Evolutionary conservation across 1,140 invertebrate species (phyloP).

Genomic region (Delia radicum): DNA sequence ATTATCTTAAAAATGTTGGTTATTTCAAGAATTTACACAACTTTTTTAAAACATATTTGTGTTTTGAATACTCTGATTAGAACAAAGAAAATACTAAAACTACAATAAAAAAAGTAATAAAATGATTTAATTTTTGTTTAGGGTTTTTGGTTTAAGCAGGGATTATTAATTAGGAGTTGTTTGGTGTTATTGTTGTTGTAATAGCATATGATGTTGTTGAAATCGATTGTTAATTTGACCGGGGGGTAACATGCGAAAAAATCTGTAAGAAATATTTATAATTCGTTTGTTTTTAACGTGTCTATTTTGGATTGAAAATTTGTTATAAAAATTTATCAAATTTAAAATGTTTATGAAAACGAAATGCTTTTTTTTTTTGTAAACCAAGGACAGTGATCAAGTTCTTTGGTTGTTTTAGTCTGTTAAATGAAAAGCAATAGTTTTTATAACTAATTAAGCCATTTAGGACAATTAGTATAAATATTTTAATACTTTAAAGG

Average conservation of each 20-base stretch:
- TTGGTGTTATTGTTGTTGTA: conserved; percentile 16
- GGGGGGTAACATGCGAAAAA: conserved; percentile 48
- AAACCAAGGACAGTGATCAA: not conserved
- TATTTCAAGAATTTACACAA: too few relatives aligned
- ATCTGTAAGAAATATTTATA: conserved; percentile 34
- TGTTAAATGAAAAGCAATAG: too few relatives aligned
- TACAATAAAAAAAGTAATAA: too few relatives aligned
- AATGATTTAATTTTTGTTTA: too few relatives aligned
- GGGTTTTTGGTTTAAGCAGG: not conserved
- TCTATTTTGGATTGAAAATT: not conserved
- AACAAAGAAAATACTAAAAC: too few relatives aligned
- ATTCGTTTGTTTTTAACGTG: not conserved
- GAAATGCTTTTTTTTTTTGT: not conserved
- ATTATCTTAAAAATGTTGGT: too few relatives aligned
- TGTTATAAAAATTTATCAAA: not conserved
- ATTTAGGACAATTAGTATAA: too few relatives aligned
- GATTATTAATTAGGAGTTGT: not conserved
- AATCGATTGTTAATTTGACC: conserved; percentile 26
- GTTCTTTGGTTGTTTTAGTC: too few relatives aligned
- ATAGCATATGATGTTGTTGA: conserved; percentile 11
- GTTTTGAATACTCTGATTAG: too few relatives aligned
- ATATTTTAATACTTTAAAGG: too few relatives aligned
- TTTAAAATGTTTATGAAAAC: not conserved
- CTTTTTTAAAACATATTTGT: too few relatives aligned
- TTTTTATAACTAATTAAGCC: too few relatives aligned